phyloP scores from a whole-genome alignment of 1,140 invertebrate genomes.

The Drosophila pandora region DNA sequence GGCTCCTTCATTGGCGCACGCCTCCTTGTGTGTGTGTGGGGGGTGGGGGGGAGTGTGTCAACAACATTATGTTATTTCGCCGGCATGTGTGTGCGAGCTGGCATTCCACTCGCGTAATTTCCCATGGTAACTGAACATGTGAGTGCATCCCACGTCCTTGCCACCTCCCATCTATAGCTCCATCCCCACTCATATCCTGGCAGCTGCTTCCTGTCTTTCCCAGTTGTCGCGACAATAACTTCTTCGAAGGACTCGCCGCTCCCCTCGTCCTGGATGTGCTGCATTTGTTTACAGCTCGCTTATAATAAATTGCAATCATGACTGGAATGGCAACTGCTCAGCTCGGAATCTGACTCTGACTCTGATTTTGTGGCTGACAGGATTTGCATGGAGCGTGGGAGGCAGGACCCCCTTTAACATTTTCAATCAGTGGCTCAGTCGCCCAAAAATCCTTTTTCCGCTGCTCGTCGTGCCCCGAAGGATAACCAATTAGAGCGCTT shows the following conservation, averaged over 20 bases:
- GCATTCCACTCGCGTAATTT: constrained; percentile 79
- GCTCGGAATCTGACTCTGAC: constrained; percentile 1
- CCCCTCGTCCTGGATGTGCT: not conserved
- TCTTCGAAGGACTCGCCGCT: constrained; percentile 20
- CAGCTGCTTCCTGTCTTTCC: constrained; percentile 44
- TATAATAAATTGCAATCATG: constrained; percentile 69
- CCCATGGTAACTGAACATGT: constrained; percentile 70
- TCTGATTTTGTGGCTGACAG: constrained; percentile 33
- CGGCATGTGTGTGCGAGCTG: constrained; percentile 14
- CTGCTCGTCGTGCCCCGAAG: constrained; percentile 47
- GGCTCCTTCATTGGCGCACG: constrained; percentile 19
- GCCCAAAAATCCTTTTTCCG: constrained; percentile 77
- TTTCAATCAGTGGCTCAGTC: constrained; percentile 66
- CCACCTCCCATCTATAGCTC: not conserved
- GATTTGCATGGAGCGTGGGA: constrained; percentile 48
- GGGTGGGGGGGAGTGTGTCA: constrained; percentile 50
- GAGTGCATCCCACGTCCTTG: constrained; percentile 49
- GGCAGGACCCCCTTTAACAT: constrained; percentile 14
- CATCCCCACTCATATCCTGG: not conserved
- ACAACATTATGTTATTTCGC: constrained; percentile 71
- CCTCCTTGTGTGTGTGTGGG: not conserved
- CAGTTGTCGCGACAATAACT: constrained; percentile 65
- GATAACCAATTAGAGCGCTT: constrained; percentile 49
- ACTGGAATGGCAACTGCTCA: constrained; percentile 62
- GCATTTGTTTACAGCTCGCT: constrained; percentile 56